Conservation (phyloP, 2,797 vertebrate genomes). For the Peromyscus nudipes region DNA sequence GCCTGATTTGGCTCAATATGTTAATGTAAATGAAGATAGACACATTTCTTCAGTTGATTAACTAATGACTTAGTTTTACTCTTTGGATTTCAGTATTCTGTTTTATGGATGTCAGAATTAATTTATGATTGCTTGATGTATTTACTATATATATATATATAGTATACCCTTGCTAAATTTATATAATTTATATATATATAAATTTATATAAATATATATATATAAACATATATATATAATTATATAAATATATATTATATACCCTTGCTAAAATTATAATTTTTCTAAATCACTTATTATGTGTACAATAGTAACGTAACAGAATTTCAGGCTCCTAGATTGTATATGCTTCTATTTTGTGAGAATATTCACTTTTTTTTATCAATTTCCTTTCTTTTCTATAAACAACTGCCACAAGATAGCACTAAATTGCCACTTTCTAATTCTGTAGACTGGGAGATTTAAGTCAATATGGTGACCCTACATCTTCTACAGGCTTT, state of each 20-base stretch:
- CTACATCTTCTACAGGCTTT: neutral
- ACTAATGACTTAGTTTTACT: neutral
- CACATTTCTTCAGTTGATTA: neutral
- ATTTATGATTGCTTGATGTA: neutral
- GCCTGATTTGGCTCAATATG: neutral
- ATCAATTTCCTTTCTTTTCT: neutral
- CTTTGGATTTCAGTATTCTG: neutral
- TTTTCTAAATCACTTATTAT: neutral
- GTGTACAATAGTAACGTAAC: neutral
- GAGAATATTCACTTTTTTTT: neutral
- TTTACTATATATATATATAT: neutral
- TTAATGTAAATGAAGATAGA: neutral
- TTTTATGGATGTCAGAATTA: neutral
- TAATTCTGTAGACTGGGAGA: neutral
- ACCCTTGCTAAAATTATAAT: neutral
- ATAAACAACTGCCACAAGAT: neutral
- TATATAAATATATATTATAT: too few species aligned
- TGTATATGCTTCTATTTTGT: too few species aligned
- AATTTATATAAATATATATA: too few species aligned
- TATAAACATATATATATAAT: too few species aligned
- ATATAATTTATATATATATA: too few species aligned
- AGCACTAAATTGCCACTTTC: neutral
- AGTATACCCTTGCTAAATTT: too few species aligned
- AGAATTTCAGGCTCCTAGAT: neutral
- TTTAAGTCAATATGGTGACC: neutral